Conservation (phyloP, 2,797 vertebrate species). For the Leuciscus waleckii region DNA sequence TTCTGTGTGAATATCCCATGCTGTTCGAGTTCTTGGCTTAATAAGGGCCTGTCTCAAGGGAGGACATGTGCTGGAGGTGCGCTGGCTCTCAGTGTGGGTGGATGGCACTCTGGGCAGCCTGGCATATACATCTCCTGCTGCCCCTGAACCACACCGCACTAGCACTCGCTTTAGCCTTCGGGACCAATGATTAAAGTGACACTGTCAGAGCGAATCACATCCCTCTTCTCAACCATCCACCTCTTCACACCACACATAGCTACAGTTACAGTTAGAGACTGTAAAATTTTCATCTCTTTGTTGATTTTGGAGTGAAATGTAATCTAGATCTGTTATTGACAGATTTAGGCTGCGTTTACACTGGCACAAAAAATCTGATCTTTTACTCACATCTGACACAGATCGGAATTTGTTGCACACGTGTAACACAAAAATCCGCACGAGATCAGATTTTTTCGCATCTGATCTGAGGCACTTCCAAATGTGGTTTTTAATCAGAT, state of each 20-base stretch:
- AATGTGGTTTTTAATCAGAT: no score
- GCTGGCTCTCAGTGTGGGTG: neutral
- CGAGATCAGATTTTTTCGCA: no score
- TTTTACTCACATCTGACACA: no score
- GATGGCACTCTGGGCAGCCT: neutral
- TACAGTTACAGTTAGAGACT: neutral
- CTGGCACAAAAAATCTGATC: no score
- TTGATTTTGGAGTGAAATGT: neutral
- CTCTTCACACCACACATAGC: neutral
- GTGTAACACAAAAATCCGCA: no score
- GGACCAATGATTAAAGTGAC: conserved; percentile 62
- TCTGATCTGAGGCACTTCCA: no score
- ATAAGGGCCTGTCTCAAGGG: neutral
- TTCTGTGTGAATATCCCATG: neutral
- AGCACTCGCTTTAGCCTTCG: neutral
- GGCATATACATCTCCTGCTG: neutral
- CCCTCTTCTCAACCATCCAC: neutral
- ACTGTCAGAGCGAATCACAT: conserved; percentile 55
- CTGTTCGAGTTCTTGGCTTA: neutral
- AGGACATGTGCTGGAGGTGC: neutral
- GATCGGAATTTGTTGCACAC: no score
- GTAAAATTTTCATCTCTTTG: neutral
- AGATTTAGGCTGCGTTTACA: neutral
- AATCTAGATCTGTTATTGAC: neutral
- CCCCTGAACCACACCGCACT: neutral